These are phyloP conservation scores for Mamestra brassicae DNA, from an alignment of 2,888 invertebrate species.

Conservation along the genomic window DNA sequence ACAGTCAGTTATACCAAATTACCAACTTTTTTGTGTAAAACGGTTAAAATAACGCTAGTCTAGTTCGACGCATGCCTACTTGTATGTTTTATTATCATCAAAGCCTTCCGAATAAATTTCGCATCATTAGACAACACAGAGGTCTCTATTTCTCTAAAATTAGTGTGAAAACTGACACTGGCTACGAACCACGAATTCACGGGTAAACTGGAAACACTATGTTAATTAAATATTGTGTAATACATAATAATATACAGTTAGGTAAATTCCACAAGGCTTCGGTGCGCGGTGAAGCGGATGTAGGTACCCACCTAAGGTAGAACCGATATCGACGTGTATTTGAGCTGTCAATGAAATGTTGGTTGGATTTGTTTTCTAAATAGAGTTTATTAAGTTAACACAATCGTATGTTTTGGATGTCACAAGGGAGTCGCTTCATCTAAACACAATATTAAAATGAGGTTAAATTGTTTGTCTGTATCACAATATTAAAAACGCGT, in stretches of 20 bases:
- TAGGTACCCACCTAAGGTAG: not conserved
- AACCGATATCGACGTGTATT: not conserved
- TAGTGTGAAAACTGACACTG: conserved; percentile 80
- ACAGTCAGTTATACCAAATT: too few relatives aligned
- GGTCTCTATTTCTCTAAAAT: conserved; percentile 70
- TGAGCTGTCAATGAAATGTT: not conserved
- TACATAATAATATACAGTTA: conserved; percentile 53
- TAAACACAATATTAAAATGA: too few relatives aligned
- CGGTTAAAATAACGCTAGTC: not conserved
- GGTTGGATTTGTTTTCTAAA: not conserved
- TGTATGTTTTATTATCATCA: conserved; percentile 22
- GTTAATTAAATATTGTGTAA: conserved; percentile 53
- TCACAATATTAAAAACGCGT: too few relatives aligned
- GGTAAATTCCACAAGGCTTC: conserved; percentile 9
- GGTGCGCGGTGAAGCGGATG: conserved; percentile 6
- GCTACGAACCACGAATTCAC: conserved; percentile 74
- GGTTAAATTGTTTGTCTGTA: too few relatives aligned
- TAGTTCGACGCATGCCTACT: not conserved
- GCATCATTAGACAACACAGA: conserved; percentile 35
- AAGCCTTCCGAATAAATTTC: conserved; percentile 69
- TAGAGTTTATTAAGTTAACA: not conserved
- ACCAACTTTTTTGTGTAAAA: not conserved
- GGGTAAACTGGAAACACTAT: conserved; percentile 76
- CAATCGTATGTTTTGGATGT: not conserved
- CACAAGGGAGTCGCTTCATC: too few relatives aligned